phyloP scores from a whole-genome alignment of 2,888 invertebrate species.

The Caenorhabditis afra region DNA sequence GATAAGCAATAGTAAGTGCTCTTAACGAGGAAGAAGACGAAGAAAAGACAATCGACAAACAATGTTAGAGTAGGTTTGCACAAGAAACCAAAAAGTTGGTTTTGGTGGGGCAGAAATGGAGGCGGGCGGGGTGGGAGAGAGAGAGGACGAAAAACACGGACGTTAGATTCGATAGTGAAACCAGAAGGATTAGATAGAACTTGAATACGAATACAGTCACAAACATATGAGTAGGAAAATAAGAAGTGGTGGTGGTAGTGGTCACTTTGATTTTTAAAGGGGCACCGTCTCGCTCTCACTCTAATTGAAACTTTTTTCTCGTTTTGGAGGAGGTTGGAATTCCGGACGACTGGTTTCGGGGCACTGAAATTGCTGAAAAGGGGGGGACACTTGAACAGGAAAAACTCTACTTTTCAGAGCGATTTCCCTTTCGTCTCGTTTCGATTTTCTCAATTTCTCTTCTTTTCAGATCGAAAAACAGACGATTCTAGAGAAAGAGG shows the following conservation, averaged over 20 bases:
- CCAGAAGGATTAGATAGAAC: slow-evolving; percentile 45
- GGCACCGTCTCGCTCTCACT: not conserved
- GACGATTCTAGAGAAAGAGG: not conserved
- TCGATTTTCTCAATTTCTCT: no score
- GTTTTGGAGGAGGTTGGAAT: no score
- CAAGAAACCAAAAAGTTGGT: slow-evolving; percentile 12
- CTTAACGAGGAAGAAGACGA: no score
- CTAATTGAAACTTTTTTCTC: not conserved
- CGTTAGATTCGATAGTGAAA: slow-evolving; percentile 28
- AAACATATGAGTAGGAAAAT: no score
- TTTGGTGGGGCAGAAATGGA: not conserved
- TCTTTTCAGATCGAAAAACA: not conserved
- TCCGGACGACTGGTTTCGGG: no score
- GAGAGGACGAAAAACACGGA: not conserved
- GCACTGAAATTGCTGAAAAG: no score
- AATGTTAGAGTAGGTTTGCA: slow-evolving; percentile 6
- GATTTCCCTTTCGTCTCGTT: no score
- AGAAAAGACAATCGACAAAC: slow-evolving; percentile 10
- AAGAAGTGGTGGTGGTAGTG: not conserved
- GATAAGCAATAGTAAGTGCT: no score
- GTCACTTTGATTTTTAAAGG: slow-evolving; percentile 5
- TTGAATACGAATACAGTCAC: not conserved
- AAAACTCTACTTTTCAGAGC: no score
- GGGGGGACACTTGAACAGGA: no score
- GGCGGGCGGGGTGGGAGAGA: not conserved